phyloP scores from a whole-genome alignment of 1,140 invertebrate genomes.

The Samia ricini region DNA sequence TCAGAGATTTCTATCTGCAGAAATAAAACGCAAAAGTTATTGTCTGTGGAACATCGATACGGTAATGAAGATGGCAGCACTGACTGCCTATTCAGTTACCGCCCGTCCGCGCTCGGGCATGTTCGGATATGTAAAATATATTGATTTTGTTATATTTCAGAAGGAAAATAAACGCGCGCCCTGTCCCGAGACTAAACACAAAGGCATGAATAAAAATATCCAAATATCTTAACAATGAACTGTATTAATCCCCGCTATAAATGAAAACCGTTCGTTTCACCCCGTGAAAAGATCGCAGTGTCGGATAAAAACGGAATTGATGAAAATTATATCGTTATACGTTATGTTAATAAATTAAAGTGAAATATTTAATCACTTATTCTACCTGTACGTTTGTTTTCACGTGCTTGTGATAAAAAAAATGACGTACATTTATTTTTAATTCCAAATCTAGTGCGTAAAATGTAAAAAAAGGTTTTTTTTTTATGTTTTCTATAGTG shows the following conservation, averaged over 20 bases:
- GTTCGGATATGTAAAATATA: slow-evolving; percentile 13
- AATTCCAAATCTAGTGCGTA: background rate
- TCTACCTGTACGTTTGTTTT: background rate
- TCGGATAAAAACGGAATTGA: background rate
- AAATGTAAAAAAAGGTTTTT: background rate
- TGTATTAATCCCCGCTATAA: background rate
- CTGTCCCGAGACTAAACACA: slow-evolving; percentile 12
- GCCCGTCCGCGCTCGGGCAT: slow-evolving; percentile 49
- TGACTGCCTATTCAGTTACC: slow-evolving; percentile 19
- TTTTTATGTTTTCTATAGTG: no score
- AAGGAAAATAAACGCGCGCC: slow-evolving; percentile 27
- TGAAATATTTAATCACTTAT: slow-evolving; percentile 5
- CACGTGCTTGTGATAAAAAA: slow-evolving; percentile 7
- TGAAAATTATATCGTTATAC: slow-evolving; percentile 3
- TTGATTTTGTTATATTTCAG: background rate
- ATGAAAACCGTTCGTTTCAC: background rate
- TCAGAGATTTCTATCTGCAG: no score
- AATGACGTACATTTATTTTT: background rate
- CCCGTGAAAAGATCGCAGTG: background rate
- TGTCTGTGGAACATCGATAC: slow-evolving; percentile 44
- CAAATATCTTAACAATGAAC: slow-evolving; percentile 6
- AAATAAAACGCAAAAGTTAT: slow-evolving; percentile 18
- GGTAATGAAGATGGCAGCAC: slow-evolving; percentile 43
- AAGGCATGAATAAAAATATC: slow-evolving; percentile 41
- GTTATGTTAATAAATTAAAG: slow-evolving; percentile 13